Evolutionary conservation across 2,797 vertebrate species (phyloP), one percentile per base, ranked within the genome.

Genomic region (Zalophus californianus): DNA sequence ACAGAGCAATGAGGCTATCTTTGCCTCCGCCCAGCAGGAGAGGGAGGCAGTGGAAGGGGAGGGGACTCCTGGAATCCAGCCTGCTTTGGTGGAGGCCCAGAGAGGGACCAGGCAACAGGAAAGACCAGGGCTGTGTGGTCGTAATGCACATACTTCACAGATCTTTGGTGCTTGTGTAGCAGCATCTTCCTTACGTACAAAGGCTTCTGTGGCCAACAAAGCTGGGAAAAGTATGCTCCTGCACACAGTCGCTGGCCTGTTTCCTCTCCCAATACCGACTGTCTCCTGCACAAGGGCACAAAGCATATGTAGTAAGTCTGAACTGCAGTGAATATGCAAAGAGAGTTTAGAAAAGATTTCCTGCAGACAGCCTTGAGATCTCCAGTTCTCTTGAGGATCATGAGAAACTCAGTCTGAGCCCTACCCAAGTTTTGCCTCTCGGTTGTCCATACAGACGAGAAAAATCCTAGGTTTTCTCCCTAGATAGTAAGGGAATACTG

Each of bases 151-250:
- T 97, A 5, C 96, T 86, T 68, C 90, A 96, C 91, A 96, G 70
- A 58, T 99, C 98, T 99, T 99, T 99, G 99, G 99, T 98, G 98
- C 98, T 98, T 79, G 85, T 86, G 90, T 97, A 98, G 98, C 98
- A 99, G 98, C 98, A 95, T 97, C 98, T 97, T 96, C 75, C 91
- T 97, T 80, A 52, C 32, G 2, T 95, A 91, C 93, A 87, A 90
- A 32, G 88, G 72, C 93, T 95, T 92, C 54, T 18, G 6, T 4
- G 68, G 93, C 27, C 78, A n/a, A 86, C 84, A 68, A 15, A 72
- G 86, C 90, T 50, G 77, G 66, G 83, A 44, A 54, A 50, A 70
- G 32, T 20, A 44, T n/a, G 38, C 50, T 91, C 58, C 44, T 75
- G 66, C 48, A 50, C 58, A 14, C 4, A 18, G 38, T 41, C 0